phyloP scores from a whole-genome alignment of 2,797 vertebrate genomes.

The Characodon lateralis region DNA sequence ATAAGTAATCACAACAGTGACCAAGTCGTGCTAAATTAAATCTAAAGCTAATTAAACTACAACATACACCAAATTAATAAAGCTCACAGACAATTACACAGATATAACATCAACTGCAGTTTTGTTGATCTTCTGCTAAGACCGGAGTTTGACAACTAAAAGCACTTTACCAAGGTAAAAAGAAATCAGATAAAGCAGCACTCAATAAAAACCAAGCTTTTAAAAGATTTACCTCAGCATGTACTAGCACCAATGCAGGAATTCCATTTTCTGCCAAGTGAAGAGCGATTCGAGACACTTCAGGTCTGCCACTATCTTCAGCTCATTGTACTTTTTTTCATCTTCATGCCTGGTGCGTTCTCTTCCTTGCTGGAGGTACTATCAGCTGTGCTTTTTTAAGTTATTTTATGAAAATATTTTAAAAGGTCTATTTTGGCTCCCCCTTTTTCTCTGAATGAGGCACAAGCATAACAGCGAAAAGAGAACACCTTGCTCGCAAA shows the following conservation, averaged over 20 bases:
- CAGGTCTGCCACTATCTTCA: slow-evolving; percentile 40
- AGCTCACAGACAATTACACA: slow-evolving; percentile 30
- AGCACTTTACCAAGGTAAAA: slow-evolving; percentile 49
- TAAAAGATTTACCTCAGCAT: slow-evolving; percentile 52
- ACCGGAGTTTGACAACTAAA: slow-evolving; percentile 59
- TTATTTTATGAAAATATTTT: slow-evolving; percentile 52
- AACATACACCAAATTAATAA: slow-evolving; percentile 38
- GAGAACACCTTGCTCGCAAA: slow-evolving; percentile 53
- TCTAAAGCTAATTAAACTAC: slow-evolving; percentile 4
- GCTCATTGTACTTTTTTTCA: slow-evolving; percentile 53
- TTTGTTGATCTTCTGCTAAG: slow-evolving; percentile 55
- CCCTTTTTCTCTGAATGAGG: slow-evolving; percentile 83
- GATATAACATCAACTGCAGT: slow-evolving; percentile 68
- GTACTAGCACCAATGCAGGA: slow-evolving; percentile 40
- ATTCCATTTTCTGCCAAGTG: slow-evolving; percentile 54
- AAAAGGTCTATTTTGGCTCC: slow-evolving; percentile 59
- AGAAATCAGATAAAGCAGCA: slow-evolving; percentile 23
- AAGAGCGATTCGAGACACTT: slow-evolving; percentile 37
- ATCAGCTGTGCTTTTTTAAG: slow-evolving; percentile 34
- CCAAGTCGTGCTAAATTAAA: slow-evolving; percentile 20
- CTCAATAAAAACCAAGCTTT: slow-evolving; percentile 35
- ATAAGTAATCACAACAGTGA: slow-evolving; percentile 23
- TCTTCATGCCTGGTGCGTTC: slow-evolving; percentile 45
- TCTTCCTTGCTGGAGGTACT: slow-evolving; percentile 22
- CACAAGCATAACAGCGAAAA: slow-evolving; percentile 56